A percentile compares a stretch with the other conserved stretches of the same genome.
Conservation (phyloP, 2,113 vertebrate species). For the Malaclemys terrapin region DNA sequence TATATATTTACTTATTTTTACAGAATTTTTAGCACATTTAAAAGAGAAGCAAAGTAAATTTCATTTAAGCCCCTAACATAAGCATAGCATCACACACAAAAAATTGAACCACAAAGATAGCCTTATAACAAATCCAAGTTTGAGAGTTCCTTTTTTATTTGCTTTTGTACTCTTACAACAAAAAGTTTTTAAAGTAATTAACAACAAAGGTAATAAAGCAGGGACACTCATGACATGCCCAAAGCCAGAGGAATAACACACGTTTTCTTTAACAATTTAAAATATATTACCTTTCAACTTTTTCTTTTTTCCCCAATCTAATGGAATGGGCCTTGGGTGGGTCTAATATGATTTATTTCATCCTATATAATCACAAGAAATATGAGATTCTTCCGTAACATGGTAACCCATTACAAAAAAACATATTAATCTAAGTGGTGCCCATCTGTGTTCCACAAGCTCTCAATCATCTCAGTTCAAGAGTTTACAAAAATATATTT, state of each 20-base stretch:
- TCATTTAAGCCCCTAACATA: neutral
- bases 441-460: neutral
- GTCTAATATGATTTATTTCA: neutral
- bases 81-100: neutral
- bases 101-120: fast-evolving
- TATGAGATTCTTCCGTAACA: neutral
- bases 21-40: neutral
- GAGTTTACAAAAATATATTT: neutral
- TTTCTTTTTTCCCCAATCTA: neutral
- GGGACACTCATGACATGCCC: neutral
- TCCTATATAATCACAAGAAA: neutral
- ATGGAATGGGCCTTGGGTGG: neutral
- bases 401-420: neutral
- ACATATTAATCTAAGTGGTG: neutral
- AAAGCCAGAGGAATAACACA: neutral
- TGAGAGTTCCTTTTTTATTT: neutral
- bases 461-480: neutral
- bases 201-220: neutral
- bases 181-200: neutral
- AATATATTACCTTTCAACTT: neutral
- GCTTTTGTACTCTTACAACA: neutral
- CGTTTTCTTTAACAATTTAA: neutral
- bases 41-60: neutral
- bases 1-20: neutral
- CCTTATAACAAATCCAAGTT: neutral